Conservation (phyloP, 2,888 invertebrate species). For the Heliconius ismenius region DNA sequence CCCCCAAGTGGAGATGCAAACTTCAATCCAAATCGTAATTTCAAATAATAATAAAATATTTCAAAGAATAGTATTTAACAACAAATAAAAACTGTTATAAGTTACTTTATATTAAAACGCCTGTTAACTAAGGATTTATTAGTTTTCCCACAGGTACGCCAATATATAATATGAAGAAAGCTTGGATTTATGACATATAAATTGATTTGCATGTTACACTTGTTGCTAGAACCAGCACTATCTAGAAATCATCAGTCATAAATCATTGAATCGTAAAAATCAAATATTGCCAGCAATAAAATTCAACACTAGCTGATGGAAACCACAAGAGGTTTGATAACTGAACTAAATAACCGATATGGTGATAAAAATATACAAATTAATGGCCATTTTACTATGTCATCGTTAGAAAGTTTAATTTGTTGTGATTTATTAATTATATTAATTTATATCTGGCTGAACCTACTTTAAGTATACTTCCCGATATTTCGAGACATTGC, state of each 20-base stretch:
- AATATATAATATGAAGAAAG: slow-evolving; percentile 6
- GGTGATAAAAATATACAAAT: slow-evolving; percentile 6
- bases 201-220: slow-evolving; percentile 36
- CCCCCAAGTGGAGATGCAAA: no score
- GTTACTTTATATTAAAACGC: no score
- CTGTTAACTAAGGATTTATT: background rate
- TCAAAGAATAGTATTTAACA: no score
- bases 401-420: background rate
- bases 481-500: background rate
- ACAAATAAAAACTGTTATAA: no score
- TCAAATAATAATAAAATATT: no score
- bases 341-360: slow-evolving; percentile 22
- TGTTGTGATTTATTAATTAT: background rate
- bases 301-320: slow-evolving; percentile 33
- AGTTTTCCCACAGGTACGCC: background rate
- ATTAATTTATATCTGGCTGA: background rate
- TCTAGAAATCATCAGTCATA: slow-evolving; percentile 36
- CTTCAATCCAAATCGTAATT: no score
- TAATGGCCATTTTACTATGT: background rate
- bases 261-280: slow-evolving; percentile 39
- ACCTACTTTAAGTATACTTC: background rate
- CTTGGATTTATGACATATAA: slow-evolving; percentile 26
- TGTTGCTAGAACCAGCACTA: slow-evolving; percentile 35
- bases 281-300: slow-evolving; percentile 40
- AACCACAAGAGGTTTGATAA: slow-evolving; percentile 30